Conservation (phyloP, 2,888 invertebrate species). For the Pammene fasciana region DNA sequence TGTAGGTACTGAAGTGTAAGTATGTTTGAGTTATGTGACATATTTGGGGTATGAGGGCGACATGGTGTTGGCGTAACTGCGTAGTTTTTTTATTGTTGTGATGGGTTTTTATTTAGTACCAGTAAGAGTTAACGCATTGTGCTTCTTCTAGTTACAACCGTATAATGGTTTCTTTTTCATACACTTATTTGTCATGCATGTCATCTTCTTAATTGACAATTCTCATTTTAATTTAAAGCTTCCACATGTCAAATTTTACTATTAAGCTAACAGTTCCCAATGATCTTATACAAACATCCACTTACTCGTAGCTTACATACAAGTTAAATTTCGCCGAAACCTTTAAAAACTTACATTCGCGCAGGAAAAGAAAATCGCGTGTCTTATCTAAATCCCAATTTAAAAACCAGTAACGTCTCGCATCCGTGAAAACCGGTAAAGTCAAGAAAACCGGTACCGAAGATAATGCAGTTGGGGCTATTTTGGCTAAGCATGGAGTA, state of each 20-base stretch:
- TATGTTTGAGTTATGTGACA: constrained; percentile 32
- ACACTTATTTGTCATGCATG: no score
- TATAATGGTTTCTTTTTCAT: no score
- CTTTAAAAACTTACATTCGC: constrained; percentile 2
- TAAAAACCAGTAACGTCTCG: constrained; percentile 31
- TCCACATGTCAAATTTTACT: no score
- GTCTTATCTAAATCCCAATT: constrained; percentile 26
- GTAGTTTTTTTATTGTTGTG: constrained; percentile 14
- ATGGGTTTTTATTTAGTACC: neutral
- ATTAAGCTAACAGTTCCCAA: no score
- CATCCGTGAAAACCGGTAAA: constrained; percentile 16
- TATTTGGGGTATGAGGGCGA: constrained; percentile 22
- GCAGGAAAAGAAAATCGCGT: constrained; percentile 18
- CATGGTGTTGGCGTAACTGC: constrained; percentile 12
- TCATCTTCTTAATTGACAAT: no score
- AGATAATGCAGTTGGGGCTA: constrained; percentile 27
- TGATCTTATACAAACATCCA: no score
- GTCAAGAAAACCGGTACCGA: constrained; percentile 1
- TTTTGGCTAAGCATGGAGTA: constrained; percentile 58
- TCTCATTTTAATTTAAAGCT: no score
- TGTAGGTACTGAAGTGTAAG: constrained; percentile 14
- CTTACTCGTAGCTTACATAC: no score
- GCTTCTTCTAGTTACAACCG: neutral
- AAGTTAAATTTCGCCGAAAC: constrained; percentile 6
- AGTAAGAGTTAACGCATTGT: neutral